phyloP scores from a whole-genome alignment of 1,140 invertebrate genomes.

The Cepaea nemoralis region DNA sequence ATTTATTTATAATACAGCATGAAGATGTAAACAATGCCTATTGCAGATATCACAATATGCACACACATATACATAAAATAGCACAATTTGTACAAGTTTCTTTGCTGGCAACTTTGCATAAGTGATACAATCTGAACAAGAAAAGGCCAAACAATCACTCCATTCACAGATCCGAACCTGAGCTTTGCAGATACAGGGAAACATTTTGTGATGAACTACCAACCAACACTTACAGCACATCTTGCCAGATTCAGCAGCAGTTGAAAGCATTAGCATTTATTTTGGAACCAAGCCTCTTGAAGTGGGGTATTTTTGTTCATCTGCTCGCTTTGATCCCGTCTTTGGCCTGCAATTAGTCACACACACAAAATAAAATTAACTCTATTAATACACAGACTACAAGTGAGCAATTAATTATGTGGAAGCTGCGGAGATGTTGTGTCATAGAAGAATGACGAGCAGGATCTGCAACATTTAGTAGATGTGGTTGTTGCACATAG shows the following conservation, averaged over 20 bases:
- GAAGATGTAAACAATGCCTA: no score
- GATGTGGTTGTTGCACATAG: no score
- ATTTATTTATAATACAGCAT: no score
- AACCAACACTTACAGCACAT: not conserved
- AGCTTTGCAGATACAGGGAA: not conserved
- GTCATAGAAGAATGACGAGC: no score
- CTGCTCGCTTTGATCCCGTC: conserved; percentile 52
- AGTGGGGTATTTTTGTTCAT: conserved; percentile 74
- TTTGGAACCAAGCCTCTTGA: conserved; percentile 77
- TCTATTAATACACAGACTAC: no score
- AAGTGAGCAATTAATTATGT: no score
- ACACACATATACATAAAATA: no score
- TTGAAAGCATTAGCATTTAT: conserved; percentile 58
- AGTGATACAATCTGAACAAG: not conserved
- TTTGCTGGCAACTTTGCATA: not conserved
- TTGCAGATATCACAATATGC: no score
- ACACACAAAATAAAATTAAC: no score
- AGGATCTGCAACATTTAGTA: no score
- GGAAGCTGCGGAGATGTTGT: no score
- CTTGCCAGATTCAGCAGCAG: conserved; percentile 20
- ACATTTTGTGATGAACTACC: not conserved
- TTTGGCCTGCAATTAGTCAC: conserved; percentile 49
- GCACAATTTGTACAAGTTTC: not conserved
- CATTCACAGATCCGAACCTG: not conserved
- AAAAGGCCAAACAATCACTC: not conserved